Base-by-base conservation (phyloP, 2,797 vertebrate species). In the Gadopsis bispinosus region DNA sequence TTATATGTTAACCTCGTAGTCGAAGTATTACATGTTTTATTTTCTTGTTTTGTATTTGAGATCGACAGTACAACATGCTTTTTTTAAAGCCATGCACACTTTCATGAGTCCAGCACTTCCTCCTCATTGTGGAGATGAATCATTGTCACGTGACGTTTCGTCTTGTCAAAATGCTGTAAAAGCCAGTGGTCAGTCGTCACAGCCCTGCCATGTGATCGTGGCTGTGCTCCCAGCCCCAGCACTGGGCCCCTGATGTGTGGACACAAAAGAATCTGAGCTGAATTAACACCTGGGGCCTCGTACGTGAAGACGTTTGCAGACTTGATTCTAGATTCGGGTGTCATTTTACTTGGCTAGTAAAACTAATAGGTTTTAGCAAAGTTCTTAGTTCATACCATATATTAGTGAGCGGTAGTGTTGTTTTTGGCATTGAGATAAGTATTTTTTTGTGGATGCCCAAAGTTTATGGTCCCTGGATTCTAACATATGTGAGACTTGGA, bases 21-120 rank as follows among this genome's bases (percentile, higher is more conserved):
- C 77, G 75, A 73, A 82, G 69, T 88, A 72, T 79, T 83, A 75
- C 59, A 60, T 79, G 69, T 75, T 43, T 54, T 64, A 53, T 53
- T 70, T 79, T 83, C 50, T 79, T 83, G 60, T 85, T 87, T 87
- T 86, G 60, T 88, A 81, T 84, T 81, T 81, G 69, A 83, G 83
- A 82, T 81, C 61, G 75, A 77, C 82, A 89, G 81, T 85, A 63
- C 63, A 64, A 70, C 11, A 63, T 62, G 65, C 81, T 80, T 67
- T 69, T 54, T 73, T 60, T 43, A 88, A 89, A n/a, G 75, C 76
- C 86, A 88, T 84, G 81, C 86, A 78, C 73, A 63, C 55, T 63
- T 84, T 79, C 80, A 56, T 82, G 78, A 87, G 90, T 93, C 89
- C 82, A 89, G 91, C 92, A 90, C 94, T 94, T 95, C 92, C 88